A percentile compares a stretch with the other conserved stretches of the same genome.
Conservation (phyloP, 2,113 vertebrate genomes). For the Tamias sibiricus region DNA sequence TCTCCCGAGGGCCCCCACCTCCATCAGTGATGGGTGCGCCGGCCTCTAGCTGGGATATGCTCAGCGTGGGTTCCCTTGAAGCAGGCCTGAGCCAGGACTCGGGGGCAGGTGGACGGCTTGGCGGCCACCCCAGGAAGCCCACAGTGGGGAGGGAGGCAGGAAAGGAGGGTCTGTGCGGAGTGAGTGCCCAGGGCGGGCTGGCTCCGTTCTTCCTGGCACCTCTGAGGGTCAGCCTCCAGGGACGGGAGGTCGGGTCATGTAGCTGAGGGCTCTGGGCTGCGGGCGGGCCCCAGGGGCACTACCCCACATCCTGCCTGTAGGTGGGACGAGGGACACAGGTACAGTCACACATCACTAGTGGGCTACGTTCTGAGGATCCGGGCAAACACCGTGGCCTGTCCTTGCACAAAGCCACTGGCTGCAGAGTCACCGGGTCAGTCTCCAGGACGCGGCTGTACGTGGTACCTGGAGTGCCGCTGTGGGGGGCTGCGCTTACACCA, state of each 20-base stretch:
- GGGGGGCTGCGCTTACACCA: not conserved
- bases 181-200: rapidly evolving
- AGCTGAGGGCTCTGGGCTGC: not conserved
- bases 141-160: not conserved
- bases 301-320: not conserved
- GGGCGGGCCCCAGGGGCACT: rapidly evolving
- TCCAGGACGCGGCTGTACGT: rapidly evolving
- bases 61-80: not conserved
- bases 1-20: rapidly evolving
- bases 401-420: too few relatives aligned
- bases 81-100: not conserved
- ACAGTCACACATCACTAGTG: rapidly evolving
- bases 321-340: not conserved
- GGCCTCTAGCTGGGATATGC: rapidly evolving
- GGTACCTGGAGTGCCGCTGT: rapidly evolving
- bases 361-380: not conserved
- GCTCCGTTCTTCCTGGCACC: not conserved
- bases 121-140: not conserved
- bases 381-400: rapidly evolving
- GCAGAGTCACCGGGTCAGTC: too few relatives aligned
- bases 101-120: not conserved
- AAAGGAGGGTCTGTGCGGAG: not conserved
- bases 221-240: rapidly evolving
- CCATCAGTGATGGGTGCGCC: not conserved
- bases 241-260: rapidly evolving